A percentile compares a stretch with the other conserved stretches of the same genome.
phyloP scores from a whole-genome alignment of 2,888 invertebrate species.

The Nasonovia ribisnigri region DNA sequence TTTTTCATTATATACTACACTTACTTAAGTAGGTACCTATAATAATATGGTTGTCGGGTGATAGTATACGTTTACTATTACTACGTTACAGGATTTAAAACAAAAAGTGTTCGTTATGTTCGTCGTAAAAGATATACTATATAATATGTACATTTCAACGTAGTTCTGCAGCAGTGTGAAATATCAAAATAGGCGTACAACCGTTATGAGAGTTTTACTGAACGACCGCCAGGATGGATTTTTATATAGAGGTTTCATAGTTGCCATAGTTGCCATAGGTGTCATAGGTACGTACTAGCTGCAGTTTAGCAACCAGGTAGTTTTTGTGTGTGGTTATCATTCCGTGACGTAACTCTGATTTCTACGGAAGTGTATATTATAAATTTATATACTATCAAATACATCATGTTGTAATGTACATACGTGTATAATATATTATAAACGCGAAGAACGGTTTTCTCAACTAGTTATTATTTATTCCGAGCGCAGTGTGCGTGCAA shows the following conservation, averaged over 20 bases:
- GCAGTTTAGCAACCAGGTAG: slow-evolving; percentile 32
- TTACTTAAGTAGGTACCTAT: not conserved
- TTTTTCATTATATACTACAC: not conserved
- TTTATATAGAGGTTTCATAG: not conserved
- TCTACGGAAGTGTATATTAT: slow-evolving; percentile 66
- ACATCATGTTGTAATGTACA: not conserved
- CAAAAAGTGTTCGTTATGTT: not conserved
- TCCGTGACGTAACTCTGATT: slow-evolving; percentile 54
- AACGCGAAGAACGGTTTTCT: not conserved
- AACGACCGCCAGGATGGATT: not conserved
- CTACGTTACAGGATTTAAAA: not conserved
- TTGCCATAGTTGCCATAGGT: too few species aligned
- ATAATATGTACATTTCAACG: not conserved
- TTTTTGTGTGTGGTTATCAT: slow-evolving; percentile 36
- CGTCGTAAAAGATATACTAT: not conserved
- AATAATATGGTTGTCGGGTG: not conserved
- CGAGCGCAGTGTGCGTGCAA: not conserved
- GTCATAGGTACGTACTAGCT: not conserved
- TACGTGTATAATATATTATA: not conserved
- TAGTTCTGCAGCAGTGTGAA: not conserved
- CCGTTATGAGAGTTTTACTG: slow-evolving; percentile 20
- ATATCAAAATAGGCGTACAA: not conserved
- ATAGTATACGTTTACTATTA: not conserved
- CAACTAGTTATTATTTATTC: slow-evolving; percentile 25
- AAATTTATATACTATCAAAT: not conserved